Evolutionary conservation across 2,797 vertebrate species (phyloP).

Genomic region (Tokudaia muenninki): DNA sequence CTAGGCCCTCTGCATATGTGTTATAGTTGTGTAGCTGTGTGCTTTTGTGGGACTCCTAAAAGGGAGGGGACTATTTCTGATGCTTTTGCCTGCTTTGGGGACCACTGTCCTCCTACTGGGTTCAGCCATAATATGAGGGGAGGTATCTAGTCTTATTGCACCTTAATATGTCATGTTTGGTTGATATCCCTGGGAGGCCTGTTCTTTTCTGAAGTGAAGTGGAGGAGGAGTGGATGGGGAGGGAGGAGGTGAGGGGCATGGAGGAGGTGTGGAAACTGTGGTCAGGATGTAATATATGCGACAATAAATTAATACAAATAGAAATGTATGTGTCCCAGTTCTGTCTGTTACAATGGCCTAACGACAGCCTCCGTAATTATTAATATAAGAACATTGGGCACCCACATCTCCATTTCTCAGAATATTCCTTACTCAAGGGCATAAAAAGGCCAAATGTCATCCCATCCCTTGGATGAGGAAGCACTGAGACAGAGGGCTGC

Average conservation of each 20-base stretch:
- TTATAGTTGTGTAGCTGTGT: neutral
- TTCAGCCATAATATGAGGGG: neutral
- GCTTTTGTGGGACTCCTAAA: neutral
- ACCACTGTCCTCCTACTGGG: neutral
- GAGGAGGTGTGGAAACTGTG: neutral
- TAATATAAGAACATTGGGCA: neutral
- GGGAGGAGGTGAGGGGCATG: neutral
- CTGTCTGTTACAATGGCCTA: neutral
- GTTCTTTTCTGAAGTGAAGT: neutral
- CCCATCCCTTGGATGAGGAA: neutral
- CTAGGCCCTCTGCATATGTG: neutral
- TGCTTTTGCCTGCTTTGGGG: neutral
- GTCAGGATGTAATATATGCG: neutral
- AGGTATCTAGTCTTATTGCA: neutral
- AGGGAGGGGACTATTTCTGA: neutral
- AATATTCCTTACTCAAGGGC: slow-evolving; percentile 31
- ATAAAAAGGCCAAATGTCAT: neutral
- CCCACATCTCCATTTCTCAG: neutral
- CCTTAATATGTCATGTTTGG: neutral
- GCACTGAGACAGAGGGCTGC: neutral
- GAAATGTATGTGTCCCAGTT: neutral
- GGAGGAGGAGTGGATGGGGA: neutral
- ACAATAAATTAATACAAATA: neutral
- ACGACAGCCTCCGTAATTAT: neutral
- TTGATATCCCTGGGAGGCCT: neutral